Conservation (phyloP, 2,113 vertebrate species). For the Grantiella picta region DNA sequence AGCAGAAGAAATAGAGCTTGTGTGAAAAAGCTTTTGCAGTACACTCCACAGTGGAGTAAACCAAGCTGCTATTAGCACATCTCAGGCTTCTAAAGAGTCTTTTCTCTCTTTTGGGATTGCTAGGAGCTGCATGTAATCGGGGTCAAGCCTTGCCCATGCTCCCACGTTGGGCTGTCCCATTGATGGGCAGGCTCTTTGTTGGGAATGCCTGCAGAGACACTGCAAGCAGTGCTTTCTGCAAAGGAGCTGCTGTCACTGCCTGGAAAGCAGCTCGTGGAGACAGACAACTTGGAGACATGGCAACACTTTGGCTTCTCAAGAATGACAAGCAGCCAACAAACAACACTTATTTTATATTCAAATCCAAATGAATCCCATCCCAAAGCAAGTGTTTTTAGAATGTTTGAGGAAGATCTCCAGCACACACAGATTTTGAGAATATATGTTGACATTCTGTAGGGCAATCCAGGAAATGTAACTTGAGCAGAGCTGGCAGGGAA, state of each 20-base stretch:
- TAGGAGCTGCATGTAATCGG: not conserved
- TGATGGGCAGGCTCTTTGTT: not conserved
- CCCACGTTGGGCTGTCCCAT: not conserved
- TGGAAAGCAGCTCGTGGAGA: not conserved
- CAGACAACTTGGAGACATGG: not conserved
- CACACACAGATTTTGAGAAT: not conserved
- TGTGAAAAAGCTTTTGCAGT: not conserved
- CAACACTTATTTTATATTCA: not conserved
- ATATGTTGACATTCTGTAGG: not conserved
- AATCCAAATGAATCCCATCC: not conserved
- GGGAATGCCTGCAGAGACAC: fast-evolving
- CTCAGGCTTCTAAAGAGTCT: not conserved
- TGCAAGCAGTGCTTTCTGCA: not conserved
- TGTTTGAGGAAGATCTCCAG: not conserved
- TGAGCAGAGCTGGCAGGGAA: not conserved
- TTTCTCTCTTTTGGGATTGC: not conserved
- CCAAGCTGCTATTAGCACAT: not conserved
- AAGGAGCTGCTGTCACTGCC: not conserved
- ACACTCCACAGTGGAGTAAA: not conserved
- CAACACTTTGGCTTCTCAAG: not conserved
- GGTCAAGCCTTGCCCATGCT: not conserved
- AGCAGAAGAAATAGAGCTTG: not conserved
- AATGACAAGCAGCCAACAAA: not conserved
- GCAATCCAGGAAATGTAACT: not conserved
- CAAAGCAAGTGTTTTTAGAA: not conserved